Evolutionary conservation across 1,140 invertebrate species (phyloP), one percentile per base, ranked within the genome.

Genomic region (Akabosia matsudoensis): DNA sequence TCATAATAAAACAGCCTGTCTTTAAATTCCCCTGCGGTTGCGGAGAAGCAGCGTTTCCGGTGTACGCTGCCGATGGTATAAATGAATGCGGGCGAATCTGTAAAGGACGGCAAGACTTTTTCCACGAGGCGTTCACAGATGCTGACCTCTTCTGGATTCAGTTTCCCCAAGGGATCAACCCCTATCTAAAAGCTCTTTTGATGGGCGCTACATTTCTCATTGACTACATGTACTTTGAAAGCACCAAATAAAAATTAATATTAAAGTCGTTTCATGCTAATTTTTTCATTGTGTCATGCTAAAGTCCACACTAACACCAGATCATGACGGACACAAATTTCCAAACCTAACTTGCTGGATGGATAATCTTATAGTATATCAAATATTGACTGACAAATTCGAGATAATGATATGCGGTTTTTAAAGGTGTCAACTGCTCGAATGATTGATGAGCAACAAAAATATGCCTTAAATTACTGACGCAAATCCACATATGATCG

Each of bases 201-300:
- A 67, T 67, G 61, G 61, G 61, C 10, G 61, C 61, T 2, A 67
- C 61, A 10, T 67, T 67, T 31, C 30, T 67, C 2, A 67, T 67
- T 67, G 61, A 67, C 61, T 67, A 67, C 30, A 67, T 67, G 61
- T 67, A 67, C n/a, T 67, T 67, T 31, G 61, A 67, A 22, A 67
- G 61, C 61, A 67, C 61, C 2, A 67, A 67, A 28, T 31, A n/a
- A 67, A n/a, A n/a, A n/a, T n/a, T n/a, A n/a, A n/a, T n/a, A n/a
- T n/a, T n/a, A n/a, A n/a, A n/a, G n/a, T n/a, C n/a, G n/a, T n/a
- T n/a, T n/a, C n/a, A n/a, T n/a, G n/a, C n/a, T n/a, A n/a, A n/a
- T n/a, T n/a, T n/a, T n/a, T n/a, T n/a, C n/a, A n/a, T n/a, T n/a
- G n/a, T n/a, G n/a, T n/a, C n/a, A n/a, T n/a, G n/a, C n/a, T n/a